Percentiles rank a stretch among this genome's conserved stretches.
Evolutionary conservation across 2,888 invertebrate species (phyloP).

Genomic region (Andricus quercusramuli): DNA sequence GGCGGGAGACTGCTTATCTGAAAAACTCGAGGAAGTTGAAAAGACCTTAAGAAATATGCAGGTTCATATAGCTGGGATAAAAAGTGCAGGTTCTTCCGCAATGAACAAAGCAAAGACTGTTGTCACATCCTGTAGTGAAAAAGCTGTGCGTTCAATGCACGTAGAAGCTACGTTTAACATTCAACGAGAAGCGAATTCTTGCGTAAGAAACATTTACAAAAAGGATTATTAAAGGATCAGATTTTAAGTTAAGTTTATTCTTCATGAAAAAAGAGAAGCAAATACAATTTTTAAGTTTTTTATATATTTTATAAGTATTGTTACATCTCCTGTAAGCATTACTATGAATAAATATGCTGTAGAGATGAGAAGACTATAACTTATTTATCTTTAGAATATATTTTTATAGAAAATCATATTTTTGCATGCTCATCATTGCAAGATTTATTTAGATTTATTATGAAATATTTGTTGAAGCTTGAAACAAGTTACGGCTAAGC

Average conservation of each 20-base stretch:
- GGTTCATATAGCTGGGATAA: neutral
- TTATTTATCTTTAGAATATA: neutral
- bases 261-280: neutral
- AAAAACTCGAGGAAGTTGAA: constrained; percentile 25
- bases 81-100: constrained; percentile 22
- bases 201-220: constrained; percentile 31
- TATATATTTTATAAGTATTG: neutral
- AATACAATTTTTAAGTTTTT: neutral
- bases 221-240: neutral
- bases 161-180: constrained; percentile 33
- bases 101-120: constrained; percentile 40
- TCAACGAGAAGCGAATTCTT: constrained; percentile 24
- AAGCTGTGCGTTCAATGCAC: constrained; percentile 30
- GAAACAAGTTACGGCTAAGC: neutral
- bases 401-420: neutral
- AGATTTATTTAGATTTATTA: neutral
- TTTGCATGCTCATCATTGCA: neutral
- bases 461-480: neutral
- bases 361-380: neutral
- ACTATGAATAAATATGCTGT: neutral
- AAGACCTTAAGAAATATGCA: constrained; percentile 29
- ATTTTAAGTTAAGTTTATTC: neutral
- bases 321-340: neutral
- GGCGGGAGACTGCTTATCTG: neutral
- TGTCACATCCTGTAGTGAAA: constrained; percentile 40